These are phyloP conservation scores for Lithophane semibrunnea DNA, from an alignment of 2,888 invertebrate genomes.

Conservation along the genomic window DNA sequence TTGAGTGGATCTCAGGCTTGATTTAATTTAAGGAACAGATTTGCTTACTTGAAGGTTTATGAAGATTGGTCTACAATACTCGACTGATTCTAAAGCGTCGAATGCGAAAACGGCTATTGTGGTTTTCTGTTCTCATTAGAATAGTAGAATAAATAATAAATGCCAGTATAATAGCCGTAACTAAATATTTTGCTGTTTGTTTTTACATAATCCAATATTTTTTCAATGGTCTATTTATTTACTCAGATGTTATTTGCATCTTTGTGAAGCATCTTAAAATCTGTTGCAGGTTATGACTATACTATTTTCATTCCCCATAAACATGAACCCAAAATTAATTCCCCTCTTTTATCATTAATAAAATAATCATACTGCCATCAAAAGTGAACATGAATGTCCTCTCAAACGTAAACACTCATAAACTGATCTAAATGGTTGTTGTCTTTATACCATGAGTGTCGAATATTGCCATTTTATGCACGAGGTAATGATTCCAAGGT, in stretches of 20 bases:
- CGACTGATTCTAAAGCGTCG: background rate
- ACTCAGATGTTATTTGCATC: background rate
- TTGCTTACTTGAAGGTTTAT: background rate
- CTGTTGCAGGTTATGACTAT: background rate
- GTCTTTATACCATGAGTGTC: slow-evolving; percentile 75
- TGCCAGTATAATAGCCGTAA: too few species aligned
- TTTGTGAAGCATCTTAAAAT: too few species aligned
- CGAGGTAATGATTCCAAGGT: slow-evolving; percentile 74
- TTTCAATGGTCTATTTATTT: background rate
- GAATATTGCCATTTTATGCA: slow-evolving; percentile 72
- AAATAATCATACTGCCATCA: slow-evolving; percentile 67
- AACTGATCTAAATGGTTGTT: slow-evolving; percentile 72
- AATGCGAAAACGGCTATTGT: too few species aligned
- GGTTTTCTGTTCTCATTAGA: background rate
- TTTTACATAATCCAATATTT: too few species aligned
- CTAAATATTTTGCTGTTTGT: too few species aligned
- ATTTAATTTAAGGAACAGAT: slow-evolving; percentile 24
- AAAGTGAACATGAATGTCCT: slow-evolving; percentile 69
- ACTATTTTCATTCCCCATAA: slow-evolving; percentile 15
- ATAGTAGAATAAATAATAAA: background rate
- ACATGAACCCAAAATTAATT: slow-evolving; percentile 43
- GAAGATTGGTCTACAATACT: background rate
- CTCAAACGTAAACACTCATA: slow-evolving; percentile 67
- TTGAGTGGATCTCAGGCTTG: slow-evolving; percentile 5
- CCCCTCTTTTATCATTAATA: slow-evolving; percentile 63